Evolutionary conservation across 2,797 vertebrate species (phyloP).

Genomic region (Pterois miles): DNA sequence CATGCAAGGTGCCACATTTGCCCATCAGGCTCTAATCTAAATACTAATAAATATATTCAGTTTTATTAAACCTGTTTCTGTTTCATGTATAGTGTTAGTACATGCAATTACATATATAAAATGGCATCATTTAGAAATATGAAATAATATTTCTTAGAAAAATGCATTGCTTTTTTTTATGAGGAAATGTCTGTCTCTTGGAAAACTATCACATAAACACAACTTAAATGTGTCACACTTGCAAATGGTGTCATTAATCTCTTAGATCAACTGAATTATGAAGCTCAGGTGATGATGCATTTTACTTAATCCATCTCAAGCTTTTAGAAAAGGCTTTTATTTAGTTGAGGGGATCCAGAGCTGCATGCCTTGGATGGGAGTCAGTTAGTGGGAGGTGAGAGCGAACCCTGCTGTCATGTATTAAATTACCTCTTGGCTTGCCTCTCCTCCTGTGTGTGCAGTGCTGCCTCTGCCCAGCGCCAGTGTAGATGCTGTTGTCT

Average conservation of each 20-base stretch:
- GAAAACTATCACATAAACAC: neutral
- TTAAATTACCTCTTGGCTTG: slow-evolving; percentile 39
- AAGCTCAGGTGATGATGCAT: neutral
- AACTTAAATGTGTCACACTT: neutral
- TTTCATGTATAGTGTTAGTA: too few relatives aligned
- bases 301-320: neutral
- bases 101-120: neutral
- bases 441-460: slow-evolving; percentile 60
- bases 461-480: slow-evolving; percentile 85
- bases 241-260: neutral
- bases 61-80: too few relatives aligned
- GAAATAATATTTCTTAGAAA: neutral
- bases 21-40: too few relatives aligned
- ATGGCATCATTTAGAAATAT: neutral
- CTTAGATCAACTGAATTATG: neutral
- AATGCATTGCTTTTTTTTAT: neutral
- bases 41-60: too few relatives aligned
- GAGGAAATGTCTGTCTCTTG: neutral
- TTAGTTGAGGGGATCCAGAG: neutral
- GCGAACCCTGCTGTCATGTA: slow-evolving; percentile 17
- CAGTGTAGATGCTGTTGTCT: slow-evolving; percentile 88
- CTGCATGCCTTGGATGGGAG: neutral
- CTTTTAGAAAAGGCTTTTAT: neutral
- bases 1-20: too few relatives aligned
- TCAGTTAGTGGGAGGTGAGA: slow-evolving; percentile 14